Conservation (phyloP, 2,113 vertebrate species). For the Cephalopterus ornatus region DNA sequence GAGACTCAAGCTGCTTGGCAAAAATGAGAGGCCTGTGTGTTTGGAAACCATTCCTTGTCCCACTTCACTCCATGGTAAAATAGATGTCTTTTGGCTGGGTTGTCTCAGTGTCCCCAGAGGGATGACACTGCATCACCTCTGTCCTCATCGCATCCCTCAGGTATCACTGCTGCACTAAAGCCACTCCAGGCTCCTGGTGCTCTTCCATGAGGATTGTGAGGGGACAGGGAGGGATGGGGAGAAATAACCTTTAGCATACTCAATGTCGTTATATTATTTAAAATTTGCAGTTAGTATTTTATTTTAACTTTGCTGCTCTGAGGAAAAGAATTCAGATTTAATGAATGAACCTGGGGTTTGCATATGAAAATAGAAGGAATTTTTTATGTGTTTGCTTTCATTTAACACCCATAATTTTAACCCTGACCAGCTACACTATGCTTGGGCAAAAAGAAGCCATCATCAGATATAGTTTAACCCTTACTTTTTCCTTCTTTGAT, state of each 20-base stretch:
- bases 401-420: not conserved
- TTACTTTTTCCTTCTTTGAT: not conserved
- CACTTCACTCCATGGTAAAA: not conserved
- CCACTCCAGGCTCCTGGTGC: not conserved
- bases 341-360: not conserved
- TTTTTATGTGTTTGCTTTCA: not conserved
- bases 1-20: conserved; percentile 67
- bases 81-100: not conserved
- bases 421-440: fast-evolving
- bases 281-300: not conserved
- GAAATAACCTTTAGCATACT: not conserved
- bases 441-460: not conserved
- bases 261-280: not conserved
- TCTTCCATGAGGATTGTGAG: not conserved
- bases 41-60: conserved; percentile 31
- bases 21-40: conserved; percentile 53
- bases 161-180: not conserved
- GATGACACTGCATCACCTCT: not conserved
- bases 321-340: not conserved
- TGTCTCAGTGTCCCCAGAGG: not conserved
- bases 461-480: not conserved
- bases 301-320: not conserved
- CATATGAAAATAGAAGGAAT: not conserved
- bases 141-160: not conserved
- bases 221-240: not conserved